A percentile compares a stretch with the other conserved stretches of the same genome.
phyloP scores from a whole-genome alignment of 2,888 invertebrate genomes.

The Microctonus aethiopoides region DNA sequence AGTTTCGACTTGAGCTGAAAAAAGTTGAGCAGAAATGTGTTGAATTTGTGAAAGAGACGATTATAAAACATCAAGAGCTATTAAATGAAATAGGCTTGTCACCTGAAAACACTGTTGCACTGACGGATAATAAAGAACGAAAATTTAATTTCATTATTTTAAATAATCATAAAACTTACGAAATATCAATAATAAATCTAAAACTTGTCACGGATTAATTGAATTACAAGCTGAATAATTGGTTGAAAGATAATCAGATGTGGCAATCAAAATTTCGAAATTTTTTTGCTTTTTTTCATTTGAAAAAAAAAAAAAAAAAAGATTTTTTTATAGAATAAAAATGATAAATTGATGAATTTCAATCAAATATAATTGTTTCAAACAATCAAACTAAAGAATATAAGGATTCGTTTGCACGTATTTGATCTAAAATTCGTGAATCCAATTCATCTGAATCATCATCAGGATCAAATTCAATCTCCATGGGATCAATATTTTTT shows the following conservation, averaged over 20 bases:
- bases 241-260: constrained; percentile 12
- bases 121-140: constrained; percentile 12
- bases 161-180: constrained; percentile 9
- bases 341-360: not conserved
- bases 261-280: not conserved
- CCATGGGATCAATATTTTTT: constrained; percentile 39
- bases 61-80: constrained; percentile 15
- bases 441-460: constrained; percentile 52
- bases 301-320: not conserved
- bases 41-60: constrained; percentile 4
- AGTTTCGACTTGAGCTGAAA: constrained; percentile 3
- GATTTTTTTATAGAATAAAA: not conserved
- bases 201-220: not conserved
- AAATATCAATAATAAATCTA: not conserved
- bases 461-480: constrained; percentile 55
- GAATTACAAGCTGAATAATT: constrained; percentile 2
- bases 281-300: not conserved
- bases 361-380: not conserved
- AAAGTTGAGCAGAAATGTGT: not conserved
- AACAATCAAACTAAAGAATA: constrained; percentile 42
- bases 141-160: constrained; percentile 12
- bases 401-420: constrained; percentile 46
- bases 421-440: constrained; percentile 41
- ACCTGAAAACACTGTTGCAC: not conserved
- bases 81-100: constrained; percentile 13